Conservation (phyloP, 1,140 invertebrate species). For the Aphaenogaster rudis region DNA sequence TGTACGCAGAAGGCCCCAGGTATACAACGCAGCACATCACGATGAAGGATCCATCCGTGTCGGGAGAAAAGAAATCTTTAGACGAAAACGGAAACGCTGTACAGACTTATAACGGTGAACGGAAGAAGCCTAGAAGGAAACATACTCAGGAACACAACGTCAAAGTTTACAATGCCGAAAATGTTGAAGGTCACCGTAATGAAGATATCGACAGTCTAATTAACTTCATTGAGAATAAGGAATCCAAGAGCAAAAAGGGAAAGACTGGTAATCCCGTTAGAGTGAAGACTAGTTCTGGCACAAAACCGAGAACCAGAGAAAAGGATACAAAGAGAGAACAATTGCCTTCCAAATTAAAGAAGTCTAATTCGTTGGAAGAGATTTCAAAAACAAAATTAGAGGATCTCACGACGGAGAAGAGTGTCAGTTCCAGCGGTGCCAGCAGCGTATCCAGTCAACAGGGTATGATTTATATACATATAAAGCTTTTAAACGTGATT, state of each 20-base stretch:
- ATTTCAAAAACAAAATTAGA: constrained; percentile 91
- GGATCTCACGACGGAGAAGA: constrained; percentile 88
- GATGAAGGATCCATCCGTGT: constrained; percentile 77
- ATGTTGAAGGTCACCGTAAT: constrained; percentile 90
- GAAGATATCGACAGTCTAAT: constrained; percentile 88
- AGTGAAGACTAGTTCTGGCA: constrained; percentile 81
- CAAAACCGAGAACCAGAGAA: constrained; percentile 84
- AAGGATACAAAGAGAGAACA: constrained; percentile 85
- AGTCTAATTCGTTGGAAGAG: constrained; percentile 91
- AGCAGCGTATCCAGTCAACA: constrained; percentile 84
- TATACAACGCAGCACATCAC: constrained; percentile 80
- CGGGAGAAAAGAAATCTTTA: constrained; percentile 88
- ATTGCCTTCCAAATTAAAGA: constrained; percentile 87
- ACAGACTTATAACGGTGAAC: constrained; percentile 86
- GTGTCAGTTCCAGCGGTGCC: constrained; percentile 81
- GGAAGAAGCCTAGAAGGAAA: constrained; percentile 87
- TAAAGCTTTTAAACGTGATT: neutral
- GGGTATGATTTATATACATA: constrained; percentile 70
- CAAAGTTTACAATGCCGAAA: constrained; percentile 89
- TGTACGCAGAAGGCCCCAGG: constrained; percentile 78
- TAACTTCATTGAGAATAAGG: constrained; percentile 87
- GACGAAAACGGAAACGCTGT: constrained; percentile 90
- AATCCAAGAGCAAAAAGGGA: constrained; percentile 84
- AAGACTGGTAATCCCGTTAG: constrained; percentile 80
- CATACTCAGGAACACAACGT: constrained; percentile 89